Percentiles rank a stretch among this genome's conserved stretches.
phyloP scores from a whole-genome alignment of 2,888 invertebrate genomes.

The Pyrochroa serraticornis region DNA sequence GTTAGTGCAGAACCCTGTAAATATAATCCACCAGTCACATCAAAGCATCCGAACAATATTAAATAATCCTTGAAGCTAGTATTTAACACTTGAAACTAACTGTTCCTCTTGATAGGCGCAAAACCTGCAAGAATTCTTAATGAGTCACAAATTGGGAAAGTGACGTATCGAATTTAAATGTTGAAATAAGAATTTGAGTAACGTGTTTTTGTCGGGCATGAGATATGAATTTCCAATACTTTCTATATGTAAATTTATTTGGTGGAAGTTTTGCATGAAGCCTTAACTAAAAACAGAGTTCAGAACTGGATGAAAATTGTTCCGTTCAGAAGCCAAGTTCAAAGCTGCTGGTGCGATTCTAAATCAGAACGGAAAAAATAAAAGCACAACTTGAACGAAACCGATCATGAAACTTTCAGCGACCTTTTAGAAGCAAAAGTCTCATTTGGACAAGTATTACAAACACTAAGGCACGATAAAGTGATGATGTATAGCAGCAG shows the following conservation, averaged over 20 bases:
- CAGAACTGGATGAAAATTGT: conserved; percentile 15
- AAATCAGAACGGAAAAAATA: conserved; percentile 15
- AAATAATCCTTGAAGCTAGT: no score
- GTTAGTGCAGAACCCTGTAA: no score
- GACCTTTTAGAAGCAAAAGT: conserved; percentile 29
- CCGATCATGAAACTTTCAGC: conserved; percentile 20
- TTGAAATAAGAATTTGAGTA: background rate
- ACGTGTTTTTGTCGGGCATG: background rate
- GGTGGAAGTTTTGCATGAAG: conserved; percentile 6
- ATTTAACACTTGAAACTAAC: no score
- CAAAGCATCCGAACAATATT: no score
- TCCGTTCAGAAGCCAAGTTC: conserved; percentile 2
- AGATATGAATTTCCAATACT: conserved; percentile 14
- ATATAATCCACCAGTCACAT: no score
- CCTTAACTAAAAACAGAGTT: conserved; percentile 12
- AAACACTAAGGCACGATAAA: conserved; percentile 45
- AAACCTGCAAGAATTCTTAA: no score
- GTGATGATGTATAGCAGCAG: conserved; percentile 45
- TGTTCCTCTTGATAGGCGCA: no score
- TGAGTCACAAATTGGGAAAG: no score
- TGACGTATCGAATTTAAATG: background rate
- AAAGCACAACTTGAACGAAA: conserved; percentile 4
- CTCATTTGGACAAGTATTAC: conserved; percentile 41
- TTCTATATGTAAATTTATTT: conserved; percentile 11
- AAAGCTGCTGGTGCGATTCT: conserved; percentile 2